Conservation (phyloP, 2,797 vertebrate species). For the Danio tinwini region DNA sequence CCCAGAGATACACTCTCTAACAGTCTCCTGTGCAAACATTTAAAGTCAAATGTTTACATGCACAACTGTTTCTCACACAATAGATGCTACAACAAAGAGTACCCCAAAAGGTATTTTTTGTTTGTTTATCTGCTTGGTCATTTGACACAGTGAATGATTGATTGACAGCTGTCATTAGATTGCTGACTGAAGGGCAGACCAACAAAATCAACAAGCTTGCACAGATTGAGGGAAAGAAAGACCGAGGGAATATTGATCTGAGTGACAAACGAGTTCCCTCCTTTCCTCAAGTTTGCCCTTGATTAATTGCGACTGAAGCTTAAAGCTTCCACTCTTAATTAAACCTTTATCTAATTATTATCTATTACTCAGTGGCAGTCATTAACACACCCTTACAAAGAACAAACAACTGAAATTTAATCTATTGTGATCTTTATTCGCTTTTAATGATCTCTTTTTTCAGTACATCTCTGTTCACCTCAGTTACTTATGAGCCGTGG, state of each 20-base stretch:
- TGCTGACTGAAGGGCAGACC: neutral
- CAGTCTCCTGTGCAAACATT: constrained; percentile 7
- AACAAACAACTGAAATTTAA: constrained; percentile 23
- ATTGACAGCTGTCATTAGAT: constrained; percentile 23
- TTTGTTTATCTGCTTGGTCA: constrained; percentile 7
- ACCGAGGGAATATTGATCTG: neutral
- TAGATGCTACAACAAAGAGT: neutral
- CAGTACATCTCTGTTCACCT: constrained; percentile 24
- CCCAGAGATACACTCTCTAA: neutral
- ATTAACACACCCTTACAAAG: neutral
- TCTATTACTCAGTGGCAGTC: constrained; percentile 2
- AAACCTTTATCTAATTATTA: constrained; percentile 15
- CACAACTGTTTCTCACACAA: constrained; percentile 1
- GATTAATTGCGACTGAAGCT: constrained; percentile 19
- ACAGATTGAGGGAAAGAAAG: neutral
- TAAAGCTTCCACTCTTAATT: constrained; percentile 20
- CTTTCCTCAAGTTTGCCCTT: constrained; percentile 22
- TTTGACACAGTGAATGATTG: constrained; percentile 11
- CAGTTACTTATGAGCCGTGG: constrained; percentile 13
- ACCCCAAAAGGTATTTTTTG: neutral
- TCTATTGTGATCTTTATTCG: constrained; percentile 21
- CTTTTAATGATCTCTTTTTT: constrained; percentile 21
- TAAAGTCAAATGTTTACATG: constrained; percentile 1
- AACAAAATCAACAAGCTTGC: constrained; percentile 8
- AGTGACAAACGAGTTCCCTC: constrained; percentile 14